Evolutionary conservation across 2,888 invertebrate genomes (phyloP).

Genomic region (Lasioglossum pauxillum): DNA sequence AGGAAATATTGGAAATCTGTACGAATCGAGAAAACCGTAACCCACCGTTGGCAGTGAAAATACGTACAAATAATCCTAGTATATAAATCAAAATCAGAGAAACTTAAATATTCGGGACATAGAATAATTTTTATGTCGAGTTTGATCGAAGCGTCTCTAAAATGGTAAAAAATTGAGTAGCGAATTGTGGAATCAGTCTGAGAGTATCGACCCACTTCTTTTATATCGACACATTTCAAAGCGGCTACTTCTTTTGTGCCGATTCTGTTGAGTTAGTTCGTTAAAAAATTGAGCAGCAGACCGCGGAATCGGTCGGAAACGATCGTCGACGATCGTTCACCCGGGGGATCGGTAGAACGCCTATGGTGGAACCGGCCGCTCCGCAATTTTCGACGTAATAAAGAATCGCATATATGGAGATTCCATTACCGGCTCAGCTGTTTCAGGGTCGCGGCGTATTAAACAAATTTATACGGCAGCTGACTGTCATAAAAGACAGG

Average conservation of each 20-base stretch:
- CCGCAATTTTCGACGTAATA: conserved; percentile 72
- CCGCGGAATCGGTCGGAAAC: neutral
- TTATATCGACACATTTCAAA: too few species aligned
- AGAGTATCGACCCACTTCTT: too few species aligned
- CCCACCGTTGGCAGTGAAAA: neutral
- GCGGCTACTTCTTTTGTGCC: neutral
- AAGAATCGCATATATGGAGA: conserved; percentile 70
- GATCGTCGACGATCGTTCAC: neutral
- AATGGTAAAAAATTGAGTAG: too few species aligned
- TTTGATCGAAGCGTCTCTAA: too few species aligned
- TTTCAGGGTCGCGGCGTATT: conserved; percentile 72
- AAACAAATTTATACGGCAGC: conserved; percentile 73
- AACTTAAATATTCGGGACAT: too few species aligned
- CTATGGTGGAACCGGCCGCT: conserved; percentile 56
- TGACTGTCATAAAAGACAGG: conserved; percentile 73
- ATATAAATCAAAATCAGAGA: too few species aligned
- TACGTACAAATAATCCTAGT: neutral
- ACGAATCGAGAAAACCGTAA: neutral
- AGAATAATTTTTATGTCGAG: too few species aligned
- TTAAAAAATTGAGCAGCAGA: neutral
- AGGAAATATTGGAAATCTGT: neutral
- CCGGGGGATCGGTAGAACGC: neutral
- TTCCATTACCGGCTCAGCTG: conserved; percentile 70
- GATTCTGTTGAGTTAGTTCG: neutral
- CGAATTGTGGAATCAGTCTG: too few species aligned